Evolutionary conservation across 2,113 vertebrate genomes (phyloP).

Genomic region (Takifugu bimaculatus): DNA sequence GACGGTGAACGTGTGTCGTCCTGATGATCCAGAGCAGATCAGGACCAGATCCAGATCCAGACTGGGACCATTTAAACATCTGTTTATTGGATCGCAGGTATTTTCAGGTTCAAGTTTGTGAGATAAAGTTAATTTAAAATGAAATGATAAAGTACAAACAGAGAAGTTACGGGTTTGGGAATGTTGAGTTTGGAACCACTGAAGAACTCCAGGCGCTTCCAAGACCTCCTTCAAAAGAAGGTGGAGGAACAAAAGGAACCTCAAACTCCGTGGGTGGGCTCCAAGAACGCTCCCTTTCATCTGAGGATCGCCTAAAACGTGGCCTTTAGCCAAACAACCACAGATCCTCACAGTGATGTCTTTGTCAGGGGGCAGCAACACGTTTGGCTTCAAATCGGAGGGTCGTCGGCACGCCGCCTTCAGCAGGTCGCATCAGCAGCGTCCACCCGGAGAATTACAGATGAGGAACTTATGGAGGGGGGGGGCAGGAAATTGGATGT

Average conservation of each 20-base stretch:
- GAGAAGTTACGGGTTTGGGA: not conserved
- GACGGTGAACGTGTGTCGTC: no score
- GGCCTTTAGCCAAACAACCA: not conserved
- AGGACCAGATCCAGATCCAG: not conserved
- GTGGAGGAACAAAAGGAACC: not conserved
- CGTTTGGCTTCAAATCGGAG: no score
- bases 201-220: not conserved
- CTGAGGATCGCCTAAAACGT: not conserved
- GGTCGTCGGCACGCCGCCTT: no score
- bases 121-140: no score
- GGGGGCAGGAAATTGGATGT: slow-evolving; percentile 89
- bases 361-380: not conserved
- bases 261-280: slow-evolving; percentile 29
- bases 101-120: no score
- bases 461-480: not conserved
- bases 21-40: no score
- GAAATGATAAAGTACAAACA: no score
- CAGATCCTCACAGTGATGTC: no score
- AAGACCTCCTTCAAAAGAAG: not conserved
- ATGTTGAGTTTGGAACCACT: not conserved
- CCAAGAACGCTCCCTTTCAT: slow-evolving; percentile 9
- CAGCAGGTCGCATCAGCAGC: slow-evolving; percentile 53
- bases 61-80: no score
- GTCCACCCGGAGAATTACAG: slow-evolving; percentile 57
- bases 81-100: no score